phyloP scores from a whole-genome alignment of 1,140 invertebrate genomes.

The Drosophila lowei region DNA sequence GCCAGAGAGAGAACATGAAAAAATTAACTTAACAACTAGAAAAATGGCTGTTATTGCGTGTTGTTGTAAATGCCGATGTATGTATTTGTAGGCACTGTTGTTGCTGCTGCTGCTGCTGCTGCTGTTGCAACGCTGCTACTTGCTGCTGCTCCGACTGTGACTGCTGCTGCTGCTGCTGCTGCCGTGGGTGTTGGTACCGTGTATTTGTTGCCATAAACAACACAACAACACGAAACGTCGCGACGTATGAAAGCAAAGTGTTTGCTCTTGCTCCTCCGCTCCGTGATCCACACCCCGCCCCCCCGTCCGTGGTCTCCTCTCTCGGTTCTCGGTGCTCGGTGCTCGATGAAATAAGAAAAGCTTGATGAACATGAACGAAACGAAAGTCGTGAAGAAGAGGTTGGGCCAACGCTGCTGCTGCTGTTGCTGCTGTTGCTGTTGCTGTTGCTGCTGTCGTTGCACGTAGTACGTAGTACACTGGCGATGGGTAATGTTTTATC shows the following conservation, averaged over 20 bases:
- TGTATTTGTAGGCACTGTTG: conserved; percentile 75
- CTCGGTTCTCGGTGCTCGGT: conserved; percentile 8
- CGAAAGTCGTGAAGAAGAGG: conserved; percentile 63
- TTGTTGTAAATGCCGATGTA: conserved; percentile 82
- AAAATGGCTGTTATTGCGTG: conserved; percentile 83
- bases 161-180: conserved; percentile 35
- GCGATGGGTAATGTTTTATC: conserved; percentile 45
- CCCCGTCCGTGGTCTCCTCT: no score
- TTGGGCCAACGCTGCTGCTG: conserved; percentile 57
- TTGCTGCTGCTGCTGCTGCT: conserved; percentile 35
- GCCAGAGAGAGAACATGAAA: conserved; percentile 82
- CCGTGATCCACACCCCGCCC: no score
- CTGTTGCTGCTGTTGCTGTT: background rate
- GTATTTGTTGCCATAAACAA: conserved; percentile 79
- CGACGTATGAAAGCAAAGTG: conserved; percentile 60
- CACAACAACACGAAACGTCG: conserved; percentile 54
- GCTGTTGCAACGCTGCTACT: conserved; percentile 57
- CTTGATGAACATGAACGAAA: conserved; percentile 76
- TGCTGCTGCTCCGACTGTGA: conserved; percentile 32
- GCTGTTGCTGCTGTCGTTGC: background rate
- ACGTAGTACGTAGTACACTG: background rate
- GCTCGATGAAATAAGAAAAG: conserved; percentile 73
- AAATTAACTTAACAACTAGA: conserved; percentile 83
- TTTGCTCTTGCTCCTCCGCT: conserved; percentile 14
- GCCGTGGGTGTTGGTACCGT: conserved; percentile 60